Evolutionary conservation across 2,113 vertebrate species (phyloP), one percentile per base, ranked within the genome.

Genomic region (Chauna torquata): DNA sequence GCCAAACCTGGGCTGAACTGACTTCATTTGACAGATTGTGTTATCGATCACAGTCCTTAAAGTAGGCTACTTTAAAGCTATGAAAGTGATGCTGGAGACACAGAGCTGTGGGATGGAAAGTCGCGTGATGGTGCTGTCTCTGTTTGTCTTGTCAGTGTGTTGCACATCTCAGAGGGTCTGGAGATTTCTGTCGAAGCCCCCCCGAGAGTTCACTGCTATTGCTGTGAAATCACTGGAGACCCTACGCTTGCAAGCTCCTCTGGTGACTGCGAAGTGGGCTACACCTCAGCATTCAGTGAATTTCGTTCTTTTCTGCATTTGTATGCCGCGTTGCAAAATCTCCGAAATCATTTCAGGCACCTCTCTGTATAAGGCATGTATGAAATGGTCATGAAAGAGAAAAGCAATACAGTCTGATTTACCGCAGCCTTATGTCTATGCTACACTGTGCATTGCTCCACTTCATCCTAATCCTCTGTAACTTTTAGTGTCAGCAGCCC

Each of bases 171-270:
- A 36, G 23, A 23, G 54, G 7, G 18, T 34, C 49, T 58, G 49
- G 59, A 86, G 47, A 22, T 57, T 78, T 32, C 24, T 1, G 2
- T 5, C 45, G 24, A 25, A 52, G 27, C 9, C 28, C 15, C 15
- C 15, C 2, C 2, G 2, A 44, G 28, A 27, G 9, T 3, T 24
- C 18, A 7, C 9, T 3, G 49, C 36, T 44, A 28, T 25, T 0
- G 0, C 23, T 86, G 40, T 40, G 47, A 42, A 36, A 71, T 28
- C 28, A 42, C n/a, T 23, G 38, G 44, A 59, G 14, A 59, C 7
- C 0, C 0, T 14, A 25, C 16, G 11, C 3, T 2, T 78, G 34
- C 47, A 55, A 75, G 49, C 7, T 45, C 16, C 16, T 28, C 62
- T 50, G 27, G 25, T 12, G 32, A 27, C 22, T n/a, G 30, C 9